phyloP scores from a whole-genome alignment of 2,113 vertebrate genomes.

The Bathybates hornii region DNA sequence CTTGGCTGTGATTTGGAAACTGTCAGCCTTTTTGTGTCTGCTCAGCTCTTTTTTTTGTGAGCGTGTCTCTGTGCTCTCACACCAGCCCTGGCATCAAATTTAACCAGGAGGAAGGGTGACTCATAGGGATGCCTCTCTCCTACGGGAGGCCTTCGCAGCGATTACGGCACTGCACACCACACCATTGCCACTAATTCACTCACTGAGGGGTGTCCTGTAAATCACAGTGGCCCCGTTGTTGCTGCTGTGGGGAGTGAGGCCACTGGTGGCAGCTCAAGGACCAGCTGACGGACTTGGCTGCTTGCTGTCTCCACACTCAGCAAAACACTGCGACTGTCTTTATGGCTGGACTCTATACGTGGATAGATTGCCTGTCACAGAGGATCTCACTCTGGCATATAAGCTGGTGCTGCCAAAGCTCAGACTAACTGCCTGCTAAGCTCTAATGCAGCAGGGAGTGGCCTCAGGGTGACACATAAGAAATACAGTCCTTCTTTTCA shows the following conservation, averaged over 20 bases:
- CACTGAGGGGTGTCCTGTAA: slow-evolving; percentile 37
- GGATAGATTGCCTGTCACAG: slow-evolving; percentile 34
- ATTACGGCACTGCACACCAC: background rate
- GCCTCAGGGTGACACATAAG: background rate
- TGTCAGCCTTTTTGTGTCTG: slow-evolving; percentile 21
- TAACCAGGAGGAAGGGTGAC: background rate
- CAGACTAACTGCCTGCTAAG: background rate
- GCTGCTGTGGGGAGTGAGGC: background rate
- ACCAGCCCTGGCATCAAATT: background rate
- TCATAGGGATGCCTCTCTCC: slow-evolving; percentile 7
- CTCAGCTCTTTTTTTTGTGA: slow-evolving; percentile 26
- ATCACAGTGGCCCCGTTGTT: slow-evolving; percentile 16
- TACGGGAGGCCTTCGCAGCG: slow-evolving; percentile 1
- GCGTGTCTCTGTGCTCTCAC: background rate
- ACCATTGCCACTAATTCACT: slow-evolving; percentile 36
- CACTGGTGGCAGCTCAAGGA: slow-evolving; percentile 53
- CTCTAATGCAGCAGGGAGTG: background rate
- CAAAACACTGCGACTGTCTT: slow-evolving; percentile 10
- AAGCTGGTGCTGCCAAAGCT: background rate
- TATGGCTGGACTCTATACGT: background rate
- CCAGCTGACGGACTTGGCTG: slow-evolving; percentile 23
- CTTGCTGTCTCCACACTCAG: slow-evolving; percentile 23
- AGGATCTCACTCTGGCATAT: slow-evolving; percentile 2
- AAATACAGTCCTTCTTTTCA: background rate
- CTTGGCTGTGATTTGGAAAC: slow-evolving; percentile 30